Evolutionary conservation across 2,797 vertebrate genomes (phyloP).

Genomic region (Oreonectes daqikongensis): DNA sequence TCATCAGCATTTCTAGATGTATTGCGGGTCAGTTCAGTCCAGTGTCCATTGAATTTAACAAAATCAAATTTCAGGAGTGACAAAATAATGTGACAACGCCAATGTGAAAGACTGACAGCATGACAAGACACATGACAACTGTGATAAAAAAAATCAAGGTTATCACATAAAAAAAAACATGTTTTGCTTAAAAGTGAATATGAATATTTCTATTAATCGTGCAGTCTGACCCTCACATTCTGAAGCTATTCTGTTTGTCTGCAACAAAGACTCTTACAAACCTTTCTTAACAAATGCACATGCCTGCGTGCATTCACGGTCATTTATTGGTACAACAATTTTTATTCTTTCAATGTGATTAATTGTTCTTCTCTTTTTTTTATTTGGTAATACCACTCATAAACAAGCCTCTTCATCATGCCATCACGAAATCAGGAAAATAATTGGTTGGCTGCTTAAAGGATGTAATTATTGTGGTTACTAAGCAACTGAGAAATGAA

Average conservation of each 20-base stretch:
- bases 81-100: too few species aligned
- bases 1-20: too few species aligned
- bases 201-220: too few species aligned
- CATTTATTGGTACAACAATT: conserved; percentile 44
- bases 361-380: conserved; percentile 54
- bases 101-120: too few species aligned
- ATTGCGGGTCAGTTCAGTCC: too few species aligned
- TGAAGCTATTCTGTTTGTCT: conserved; percentile 7
- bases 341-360: conserved; percentile 48
- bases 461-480: conserved; percentile 59
- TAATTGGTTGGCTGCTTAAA: conserved; percentile 62
- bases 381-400: conserved; percentile 54
- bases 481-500: conserved; percentile 60
- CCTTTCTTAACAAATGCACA: conserved; percentile 30
- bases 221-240: background rate
- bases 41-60: too few species aligned
- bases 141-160: too few species aligned
- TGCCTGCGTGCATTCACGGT: conserved; percentile 16
- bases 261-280: conserved; percentile 32
- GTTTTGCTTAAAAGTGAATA: too few species aligned
- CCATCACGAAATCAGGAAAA: conserved; percentile 51
- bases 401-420: conserved; percentile 56
- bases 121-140: too few species aligned
- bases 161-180: too few species aligned
- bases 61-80: too few species aligned